Evolutionary conservation across 2,113 vertebrate species (phyloP).

Genomic region (Phrynosoma blainvillii): DNA sequence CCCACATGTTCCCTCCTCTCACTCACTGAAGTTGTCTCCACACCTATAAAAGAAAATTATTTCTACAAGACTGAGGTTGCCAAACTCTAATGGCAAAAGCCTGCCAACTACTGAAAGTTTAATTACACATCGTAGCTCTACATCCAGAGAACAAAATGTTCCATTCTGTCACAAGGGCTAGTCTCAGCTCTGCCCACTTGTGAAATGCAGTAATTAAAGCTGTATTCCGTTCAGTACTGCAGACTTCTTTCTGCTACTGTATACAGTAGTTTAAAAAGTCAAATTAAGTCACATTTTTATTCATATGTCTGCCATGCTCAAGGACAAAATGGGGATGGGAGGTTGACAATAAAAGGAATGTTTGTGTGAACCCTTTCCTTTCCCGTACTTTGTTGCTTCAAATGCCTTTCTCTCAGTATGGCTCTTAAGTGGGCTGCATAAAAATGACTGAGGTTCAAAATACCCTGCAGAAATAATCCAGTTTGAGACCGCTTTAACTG

Average conservation of each 20-base stretch:
- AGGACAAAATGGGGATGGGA: neutral
- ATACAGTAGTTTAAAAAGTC: neutral
- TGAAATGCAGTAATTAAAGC: conserved; percentile 32
- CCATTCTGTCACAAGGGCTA: neutral
- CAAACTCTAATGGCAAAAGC: conserved; percentile 56
- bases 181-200: neutral
- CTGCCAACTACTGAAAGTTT: conserved; percentile 47
- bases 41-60: conserved; percentile 25
- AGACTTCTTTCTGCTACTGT: neutral
- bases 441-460: neutral
- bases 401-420: neutral
- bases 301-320: neutral
- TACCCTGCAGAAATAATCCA: no score
- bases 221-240: fast-evolving
- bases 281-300: neutral
- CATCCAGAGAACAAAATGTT: neutral
- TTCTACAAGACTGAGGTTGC: conserved; percentile 52
- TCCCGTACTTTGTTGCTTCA: neutral
- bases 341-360: neutral
- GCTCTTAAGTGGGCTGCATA: neutral
- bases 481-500: no score
- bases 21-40: conserved; percentile 54
- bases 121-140: conserved; percentile 61
- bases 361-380: neutral
- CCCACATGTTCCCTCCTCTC: neutral